Conservation (phyloP, 2,888 invertebrate genomes). For the Dynastes grantii region DNA sequence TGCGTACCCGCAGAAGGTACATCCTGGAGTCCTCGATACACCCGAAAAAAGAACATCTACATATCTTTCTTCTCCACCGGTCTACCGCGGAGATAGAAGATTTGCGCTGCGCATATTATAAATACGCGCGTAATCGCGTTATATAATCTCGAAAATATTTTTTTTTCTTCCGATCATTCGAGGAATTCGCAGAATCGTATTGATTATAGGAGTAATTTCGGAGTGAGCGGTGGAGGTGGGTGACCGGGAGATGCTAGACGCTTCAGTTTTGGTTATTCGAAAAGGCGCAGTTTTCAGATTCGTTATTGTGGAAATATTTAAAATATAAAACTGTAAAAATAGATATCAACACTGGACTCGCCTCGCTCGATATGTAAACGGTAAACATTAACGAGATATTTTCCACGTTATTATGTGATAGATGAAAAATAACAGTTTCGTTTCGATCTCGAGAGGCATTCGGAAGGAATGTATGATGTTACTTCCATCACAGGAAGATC, state of each 20-base stretch:
- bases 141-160: background rate
- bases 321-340: constrained; percentile 51
- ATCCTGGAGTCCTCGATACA: constrained; percentile 16
- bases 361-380: constrained; percentile 40
- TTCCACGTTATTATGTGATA: constrained; percentile 29
- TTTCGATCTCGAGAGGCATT: background rate
- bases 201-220: background rate
- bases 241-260: background rate
- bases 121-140: background rate
- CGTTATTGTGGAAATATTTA: constrained; percentile 50
- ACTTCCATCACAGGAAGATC: background rate
- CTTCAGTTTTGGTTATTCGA: background rate
- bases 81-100: background rate
- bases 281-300: constrained; percentile 23
- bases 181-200: constrained; percentile 3
- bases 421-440: constrained; percentile 28
- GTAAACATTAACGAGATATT: constrained; percentile 48
- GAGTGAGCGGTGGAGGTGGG: background rate
- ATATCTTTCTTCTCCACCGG: no score
- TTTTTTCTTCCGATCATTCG: background rate
- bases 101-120: constrained; percentile 2
- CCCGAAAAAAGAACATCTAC: no score
- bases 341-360: constrained; percentile 48
- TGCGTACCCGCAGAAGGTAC: constrained; percentile 6
- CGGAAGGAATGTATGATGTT: constrained; percentile 13